Percentiles rank a stretch among this genome's conserved stretches.
Evolutionary conservation across 2,888 invertebrate species (phyloP).

Genomic region (Hirtodrosophila trivittata): DNA sequence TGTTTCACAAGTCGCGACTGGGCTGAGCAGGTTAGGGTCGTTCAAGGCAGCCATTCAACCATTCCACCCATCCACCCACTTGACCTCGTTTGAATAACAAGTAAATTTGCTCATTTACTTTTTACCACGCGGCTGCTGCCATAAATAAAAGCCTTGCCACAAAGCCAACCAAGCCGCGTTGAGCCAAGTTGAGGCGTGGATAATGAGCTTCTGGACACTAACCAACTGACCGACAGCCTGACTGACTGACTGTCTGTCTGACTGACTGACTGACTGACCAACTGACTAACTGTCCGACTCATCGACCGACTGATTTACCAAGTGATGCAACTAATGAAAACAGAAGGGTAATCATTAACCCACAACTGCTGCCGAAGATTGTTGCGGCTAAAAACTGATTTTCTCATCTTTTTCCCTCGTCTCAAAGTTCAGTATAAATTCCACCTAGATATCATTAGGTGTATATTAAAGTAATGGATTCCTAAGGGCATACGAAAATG

Average conservation of each 20-base stretch:
- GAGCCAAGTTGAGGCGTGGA: slow-evolving; percentile 35
- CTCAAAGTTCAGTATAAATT: too few species aligned
- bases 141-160: slow-evolving; percentile 52
- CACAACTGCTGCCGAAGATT: neutral
- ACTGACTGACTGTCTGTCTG: slow-evolving; percentile 1
- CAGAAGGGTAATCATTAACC: neutral
- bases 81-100: slow-evolving; percentile 75
- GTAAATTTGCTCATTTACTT: slow-evolving; percentile 64
- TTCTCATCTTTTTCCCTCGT: too few species aligned
- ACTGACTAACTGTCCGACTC: slow-evolving; percentile 3
- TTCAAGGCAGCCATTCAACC: slow-evolving; percentile 7
- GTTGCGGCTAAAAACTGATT: too few species aligned
- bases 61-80: slow-evolving; percentile 54
- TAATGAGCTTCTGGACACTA: slow-evolving; percentile 47
- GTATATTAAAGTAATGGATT: neutral
- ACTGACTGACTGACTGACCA: slow-evolving; percentile 2
- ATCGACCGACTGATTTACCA: neutral
- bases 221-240: slow-evolving; percentile 17
- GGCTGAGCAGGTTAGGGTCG: slow-evolving; percentile 7
- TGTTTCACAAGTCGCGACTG: slow-evolving; percentile 71
- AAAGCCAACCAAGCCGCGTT: slow-evolving; percentile 22
- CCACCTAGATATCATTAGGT: too few species aligned
- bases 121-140: slow-evolving; percentile 46
- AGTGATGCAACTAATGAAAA: neutral
- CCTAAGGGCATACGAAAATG: neutral